phyloP scores from a whole-genome alignment of 1,140 invertebrate species.

The Charaxes varanes region DNA sequence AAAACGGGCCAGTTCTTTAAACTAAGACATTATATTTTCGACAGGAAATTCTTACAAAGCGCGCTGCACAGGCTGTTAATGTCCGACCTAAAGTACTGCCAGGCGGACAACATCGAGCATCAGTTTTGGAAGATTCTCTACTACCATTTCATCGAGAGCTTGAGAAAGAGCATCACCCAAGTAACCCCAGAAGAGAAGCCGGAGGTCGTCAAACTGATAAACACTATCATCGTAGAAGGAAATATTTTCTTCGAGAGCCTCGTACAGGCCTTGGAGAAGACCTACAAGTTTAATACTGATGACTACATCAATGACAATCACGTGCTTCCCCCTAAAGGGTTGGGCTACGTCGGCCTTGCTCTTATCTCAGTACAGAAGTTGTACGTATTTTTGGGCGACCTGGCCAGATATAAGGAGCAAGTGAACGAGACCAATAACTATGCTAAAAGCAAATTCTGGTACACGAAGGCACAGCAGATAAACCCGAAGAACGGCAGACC shows the following conservation, averaged over 20 bases:
- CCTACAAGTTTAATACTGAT: slow-evolving; percentile 84
- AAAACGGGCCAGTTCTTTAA: too few relatives aligned
- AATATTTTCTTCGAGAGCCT: slow-evolving; percentile 86
- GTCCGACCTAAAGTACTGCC: slow-evolving; percentile 90
- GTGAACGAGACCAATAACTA: slow-evolving; percentile 89
- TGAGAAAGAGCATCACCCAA: slow-evolving; percentile 79
- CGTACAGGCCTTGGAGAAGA: slow-evolving; percentile 82
- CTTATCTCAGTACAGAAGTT: slow-evolving; percentile 90
- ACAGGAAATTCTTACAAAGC: too few relatives aligned
- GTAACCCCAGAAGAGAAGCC: slow-evolving; percentile 73
- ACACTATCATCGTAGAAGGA: slow-evolving; percentile 87
- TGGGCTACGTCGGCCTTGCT: slow-evolving; percentile 83
- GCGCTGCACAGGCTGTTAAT: slow-evolving; percentile 84
- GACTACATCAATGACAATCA: slow-evolving; percentile 75
- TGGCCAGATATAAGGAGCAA: slow-evolving; percentile 92
- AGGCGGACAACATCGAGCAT: slow-evolving; percentile 91
- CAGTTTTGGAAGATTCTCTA: slow-evolving; percentile 94
- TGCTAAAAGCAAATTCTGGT: slow-evolving; percentile 90
- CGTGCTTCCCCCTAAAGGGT: slow-evolving; percentile 72
- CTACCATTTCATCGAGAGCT: slow-evolving; percentile 91
- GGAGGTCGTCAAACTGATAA: slow-evolving; percentile 79
- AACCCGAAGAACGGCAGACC: slow-evolving; percentile 96
- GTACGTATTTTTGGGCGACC: slow-evolving; percentile 92
- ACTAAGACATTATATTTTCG: too few relatives aligned
- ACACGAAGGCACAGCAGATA: slow-evolving; percentile 93